Conservation (phyloP, 2,797 vertebrate species). For the Oreonectes daqikongensis region DNA sequence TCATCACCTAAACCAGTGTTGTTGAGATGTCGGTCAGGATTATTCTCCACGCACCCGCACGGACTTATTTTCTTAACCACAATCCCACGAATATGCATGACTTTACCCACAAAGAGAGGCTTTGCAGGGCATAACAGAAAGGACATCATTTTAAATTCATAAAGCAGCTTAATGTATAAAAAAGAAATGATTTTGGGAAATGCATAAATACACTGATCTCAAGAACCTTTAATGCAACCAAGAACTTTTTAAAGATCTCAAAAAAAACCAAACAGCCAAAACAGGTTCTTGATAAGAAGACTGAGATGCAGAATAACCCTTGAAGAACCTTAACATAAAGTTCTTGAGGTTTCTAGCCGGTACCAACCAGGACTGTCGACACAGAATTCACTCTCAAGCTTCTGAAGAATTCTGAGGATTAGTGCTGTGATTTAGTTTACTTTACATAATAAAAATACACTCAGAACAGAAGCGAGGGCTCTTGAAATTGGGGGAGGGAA, state of each 20-base stretch:
- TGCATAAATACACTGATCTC: too few relatives aligned
- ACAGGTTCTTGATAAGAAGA: too few relatives aligned
- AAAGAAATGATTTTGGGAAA: too few relatives aligned
- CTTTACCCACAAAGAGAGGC: slow-evolving; percentile 1
- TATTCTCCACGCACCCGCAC: not conserved
- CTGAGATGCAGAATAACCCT: too few relatives aligned
- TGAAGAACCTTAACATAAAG: too few relatives aligned
- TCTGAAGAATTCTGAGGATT: slow-evolving; percentile 2
- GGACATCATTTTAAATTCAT: not conserved
- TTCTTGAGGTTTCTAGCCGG: not conserved
- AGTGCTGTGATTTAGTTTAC: not conserved
- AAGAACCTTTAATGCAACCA: too few relatives aligned
- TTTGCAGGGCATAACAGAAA: not conserved
- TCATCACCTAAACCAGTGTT: not conserved
- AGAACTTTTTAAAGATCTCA: too few relatives aligned
- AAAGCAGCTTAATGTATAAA: too few relatives aligned
- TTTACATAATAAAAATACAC: not conserved
- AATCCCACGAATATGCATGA: slow-evolving; percentile 2
- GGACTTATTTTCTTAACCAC: slow-evolving; percentile 9
- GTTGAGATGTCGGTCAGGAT: slow-evolving; percentile 1
- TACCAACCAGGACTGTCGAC: not conserved
- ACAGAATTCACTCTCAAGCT: not conserved
- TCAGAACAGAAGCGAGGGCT: not conserved
- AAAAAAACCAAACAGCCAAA: too few relatives aligned
- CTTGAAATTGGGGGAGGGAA: not conserved